Conservation (phyloP, 2,113 vertebrate species). For the Scalopus aquaticus region DNA sequence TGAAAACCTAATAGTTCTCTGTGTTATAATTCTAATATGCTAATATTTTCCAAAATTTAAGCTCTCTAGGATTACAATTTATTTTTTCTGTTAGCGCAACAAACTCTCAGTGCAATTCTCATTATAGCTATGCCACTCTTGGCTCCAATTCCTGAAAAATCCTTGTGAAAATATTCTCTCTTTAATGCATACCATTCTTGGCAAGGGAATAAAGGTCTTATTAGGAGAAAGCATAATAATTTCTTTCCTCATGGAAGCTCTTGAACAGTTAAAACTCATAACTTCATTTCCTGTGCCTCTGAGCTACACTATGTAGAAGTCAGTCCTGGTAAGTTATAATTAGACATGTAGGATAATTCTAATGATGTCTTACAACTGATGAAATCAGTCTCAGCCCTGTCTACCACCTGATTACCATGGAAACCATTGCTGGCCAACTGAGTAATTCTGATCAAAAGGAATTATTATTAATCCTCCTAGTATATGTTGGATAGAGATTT, state of each 20-base stretch:
- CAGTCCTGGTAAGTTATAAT: slow-evolving; percentile 82
- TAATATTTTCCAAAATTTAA: slow-evolving; percentile 8
- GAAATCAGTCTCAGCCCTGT: slow-evolving; percentile 82
- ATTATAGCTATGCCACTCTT: too few species aligned
- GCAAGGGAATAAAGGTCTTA: neutral
- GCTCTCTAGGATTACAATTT: neutral
- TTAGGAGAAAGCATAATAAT: slow-evolving; percentile 51
- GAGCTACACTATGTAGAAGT: slow-evolving; percentile 74
- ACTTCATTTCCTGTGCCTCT: slow-evolving; percentile 78
- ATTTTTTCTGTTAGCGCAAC: slow-evolving; percentile 26
- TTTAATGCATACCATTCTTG: neutral
- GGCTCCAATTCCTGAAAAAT: too few species aligned
- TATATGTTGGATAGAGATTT: slow-evolving; percentile 82
- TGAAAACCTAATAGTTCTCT: neutral
- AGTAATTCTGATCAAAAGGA: slow-evolving; percentile 86
- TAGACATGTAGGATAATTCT: slow-evolving; percentile 85
- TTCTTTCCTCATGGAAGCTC: slow-evolving; percentile 66
- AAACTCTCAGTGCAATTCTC: slow-evolving; percentile 39
- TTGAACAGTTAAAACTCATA: slow-evolving; percentile 62
- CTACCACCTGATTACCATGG: slow-evolving; percentile 86
- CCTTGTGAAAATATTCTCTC: too few species aligned
- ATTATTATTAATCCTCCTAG: slow-evolving; percentile 86
- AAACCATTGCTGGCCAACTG: slow-evolving; percentile 82
- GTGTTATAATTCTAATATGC: neutral
- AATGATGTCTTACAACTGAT: slow-evolving; percentile 85